Percentiles rank a stretch among this genome's conserved stretches.
These are phyloP conservation scores for Hypselothyrea guttata DNA, from an alignment of 2,888 invertebrate genomes.

Conservation along the genomic window DNA sequence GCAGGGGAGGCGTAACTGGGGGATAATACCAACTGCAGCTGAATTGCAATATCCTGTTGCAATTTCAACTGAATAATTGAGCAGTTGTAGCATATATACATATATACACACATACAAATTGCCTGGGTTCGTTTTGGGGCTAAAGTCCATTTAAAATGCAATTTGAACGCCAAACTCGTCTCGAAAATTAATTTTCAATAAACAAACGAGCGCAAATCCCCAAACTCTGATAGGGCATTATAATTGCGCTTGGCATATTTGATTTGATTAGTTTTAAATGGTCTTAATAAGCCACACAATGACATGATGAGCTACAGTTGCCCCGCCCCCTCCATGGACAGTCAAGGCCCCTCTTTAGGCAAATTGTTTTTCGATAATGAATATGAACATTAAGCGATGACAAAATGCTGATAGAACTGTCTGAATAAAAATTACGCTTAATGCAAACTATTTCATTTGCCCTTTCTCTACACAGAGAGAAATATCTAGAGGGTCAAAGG, in stretches of 20 bases:
- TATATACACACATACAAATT: conserved; percentile 8
- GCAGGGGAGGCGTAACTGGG: conserved; percentile 14
- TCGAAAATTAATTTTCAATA: conserved; percentile 73
- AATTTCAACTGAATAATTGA: conserved; percentile 66
- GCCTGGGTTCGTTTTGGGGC: conserved; percentile 46
- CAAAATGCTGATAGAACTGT: conserved; percentile 29
- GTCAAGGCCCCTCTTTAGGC: conserved; percentile 3
- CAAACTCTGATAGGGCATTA: background rate
- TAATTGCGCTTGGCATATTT: conserved; percentile 62
- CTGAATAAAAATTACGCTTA: too few species aligned
- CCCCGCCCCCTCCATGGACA: background rate
- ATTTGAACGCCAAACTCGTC: conserved; percentile 48
- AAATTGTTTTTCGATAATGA: conserved; percentile 68
- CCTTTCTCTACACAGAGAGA: too few species aligned
- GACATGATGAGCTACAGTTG: conserved; percentile 47
- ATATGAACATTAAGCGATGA: conserved; percentile 65
- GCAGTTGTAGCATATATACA: conserved; percentile 6
- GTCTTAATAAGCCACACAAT: conserved; percentile 60
- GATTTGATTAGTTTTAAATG: conserved; percentile 77
- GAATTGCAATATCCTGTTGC: conserved; percentile 39
- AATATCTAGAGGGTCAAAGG: too few species aligned
- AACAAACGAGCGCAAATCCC: conserved; percentile 35
- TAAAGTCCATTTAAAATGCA: conserved; percentile 66
- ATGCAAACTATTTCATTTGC: too few species aligned
- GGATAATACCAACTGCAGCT: conserved; percentile 17